Conservation (phyloP, 2,888 invertebrate genomes). For the Ormyrus labotus region DNA sequence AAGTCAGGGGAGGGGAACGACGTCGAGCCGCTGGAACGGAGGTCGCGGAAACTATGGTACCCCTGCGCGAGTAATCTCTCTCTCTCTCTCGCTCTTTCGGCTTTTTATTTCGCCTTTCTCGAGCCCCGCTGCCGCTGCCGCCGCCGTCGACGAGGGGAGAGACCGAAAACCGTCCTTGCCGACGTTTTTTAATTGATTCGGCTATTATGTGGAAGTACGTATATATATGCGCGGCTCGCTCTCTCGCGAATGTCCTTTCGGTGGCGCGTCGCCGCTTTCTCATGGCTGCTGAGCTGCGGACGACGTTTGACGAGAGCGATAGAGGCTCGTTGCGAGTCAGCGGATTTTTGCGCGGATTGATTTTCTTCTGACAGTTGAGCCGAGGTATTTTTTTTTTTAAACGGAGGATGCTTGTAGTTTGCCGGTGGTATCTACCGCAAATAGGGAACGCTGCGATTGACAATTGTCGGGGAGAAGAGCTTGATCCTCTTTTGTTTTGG, state of each 20-base stretch:
- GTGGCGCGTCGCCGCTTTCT: background rate
- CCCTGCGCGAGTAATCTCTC: conserved; percentile 10
- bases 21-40: conserved; percentile 36
- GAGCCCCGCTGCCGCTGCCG: background rate
- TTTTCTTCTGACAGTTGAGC: no score
- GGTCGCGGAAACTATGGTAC: conserved; percentile 44
- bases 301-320: conserved; percentile 2
- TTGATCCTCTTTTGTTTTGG: no score
- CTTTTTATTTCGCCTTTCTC: background rate
- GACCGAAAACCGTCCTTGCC: background rate
- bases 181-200: conserved; percentile 42
- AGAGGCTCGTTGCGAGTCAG: background rate
- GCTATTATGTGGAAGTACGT: no score
- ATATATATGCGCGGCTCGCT: no score
- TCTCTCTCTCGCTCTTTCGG: background rate
- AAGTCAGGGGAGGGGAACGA: background rate
- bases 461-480: no score
- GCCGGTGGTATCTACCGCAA: no score
- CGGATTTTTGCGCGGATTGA: no score
- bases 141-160: background rate
- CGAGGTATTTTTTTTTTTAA: no score
- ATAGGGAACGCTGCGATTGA: no score
- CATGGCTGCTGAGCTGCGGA: background rate
- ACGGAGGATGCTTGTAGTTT: no score
- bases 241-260: conserved; percentile 7